Base-by-base conservation (phyloP, 2,888 invertebrate species). In the Eutolmus rufibarbis region DNA sequence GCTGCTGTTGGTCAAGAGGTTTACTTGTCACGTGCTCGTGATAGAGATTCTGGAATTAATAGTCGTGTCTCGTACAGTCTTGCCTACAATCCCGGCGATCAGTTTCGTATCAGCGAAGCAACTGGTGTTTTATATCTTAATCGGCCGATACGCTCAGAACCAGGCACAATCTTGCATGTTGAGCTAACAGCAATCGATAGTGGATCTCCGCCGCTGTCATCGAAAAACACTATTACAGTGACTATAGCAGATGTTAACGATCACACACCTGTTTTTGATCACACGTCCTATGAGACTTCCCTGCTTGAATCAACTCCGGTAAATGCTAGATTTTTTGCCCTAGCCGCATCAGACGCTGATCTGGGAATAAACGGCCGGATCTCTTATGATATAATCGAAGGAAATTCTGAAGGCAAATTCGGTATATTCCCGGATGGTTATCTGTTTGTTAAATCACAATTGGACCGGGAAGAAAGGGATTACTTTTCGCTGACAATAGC, bases 351-450 rank as follows among this genome's bases (percentile, higher is more conserved):
- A 8, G 99, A 99, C 91, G 95, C 96, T 16, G 98, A 99, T 93
- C 94, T 97, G 74, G 97, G 96, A 0, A 92, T 93, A 1, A 98
- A 97, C 92, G 97, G 97, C 0, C 94, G 95, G 88, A 95, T 98
- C 86, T 95, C 95, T 0, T 98, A 98, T 92, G 94, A 95, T 77
- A 97, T 99, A 82, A 95, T 95, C 0, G 97, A 97, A 91, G 98
- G 98, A 1, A 98, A 98, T 91, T 93, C 94, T 7, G 97, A 97
- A 90, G 95, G 94, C 76, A 96, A 96, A 91, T 99, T 99, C 92
- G 98, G 98, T 0, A 95, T 99, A 66, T 99, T 99, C 91, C 99
- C 99, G 0, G 98, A 98, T 93, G 99, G 99, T 0, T 96, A 95
- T 91, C 92, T 99, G 43, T 99, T 97, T 92, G 97, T 99, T 0